Evolutionary conservation across 2,797 vertebrate genomes (phyloP).

Genomic region (Staurois parvus): DNA sequence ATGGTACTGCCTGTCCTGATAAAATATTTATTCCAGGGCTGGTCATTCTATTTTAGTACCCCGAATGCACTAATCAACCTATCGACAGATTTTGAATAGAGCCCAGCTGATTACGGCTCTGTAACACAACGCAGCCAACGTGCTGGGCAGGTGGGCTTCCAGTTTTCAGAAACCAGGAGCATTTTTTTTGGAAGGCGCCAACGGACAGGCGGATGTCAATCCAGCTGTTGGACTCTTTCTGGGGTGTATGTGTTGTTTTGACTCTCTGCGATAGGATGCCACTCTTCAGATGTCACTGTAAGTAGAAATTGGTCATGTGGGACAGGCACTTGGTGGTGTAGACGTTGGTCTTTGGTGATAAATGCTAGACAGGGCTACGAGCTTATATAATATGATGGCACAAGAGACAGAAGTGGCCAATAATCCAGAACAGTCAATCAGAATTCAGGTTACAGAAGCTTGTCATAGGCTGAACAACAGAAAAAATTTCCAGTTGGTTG

Average conservation of each 20-base stretch:
- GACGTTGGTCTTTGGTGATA: no score
- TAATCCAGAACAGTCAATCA: no score
- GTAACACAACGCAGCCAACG: not conserved
- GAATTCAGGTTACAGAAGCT: no score
- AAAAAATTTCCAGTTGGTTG: no score
- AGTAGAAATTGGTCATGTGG: not conserved
- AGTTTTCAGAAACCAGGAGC: not conserved
- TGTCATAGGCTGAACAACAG: no score
- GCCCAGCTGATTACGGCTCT: not conserved
- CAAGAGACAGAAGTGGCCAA: no score
- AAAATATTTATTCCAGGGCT: constrained; percentile 55
- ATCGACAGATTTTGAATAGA: constrained; percentile 5
- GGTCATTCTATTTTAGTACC: constrained; percentile 56
- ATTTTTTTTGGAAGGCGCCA: not conserved
- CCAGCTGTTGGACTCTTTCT: not conserved
- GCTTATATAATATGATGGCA: no score
- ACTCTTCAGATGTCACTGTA: not conserved
- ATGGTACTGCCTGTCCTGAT: constrained; percentile 57
- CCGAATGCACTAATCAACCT: constrained; percentile 44
- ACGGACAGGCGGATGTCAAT: not conserved
- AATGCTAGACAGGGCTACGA: no score
- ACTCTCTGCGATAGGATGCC: not conserved
- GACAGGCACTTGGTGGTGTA: not conserved
- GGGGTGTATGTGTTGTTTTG: not conserved
- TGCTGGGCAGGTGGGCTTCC: not conserved